Conservation (phyloP, 2,113 vertebrate species). For the Chrysochloris asiatica region DNA sequence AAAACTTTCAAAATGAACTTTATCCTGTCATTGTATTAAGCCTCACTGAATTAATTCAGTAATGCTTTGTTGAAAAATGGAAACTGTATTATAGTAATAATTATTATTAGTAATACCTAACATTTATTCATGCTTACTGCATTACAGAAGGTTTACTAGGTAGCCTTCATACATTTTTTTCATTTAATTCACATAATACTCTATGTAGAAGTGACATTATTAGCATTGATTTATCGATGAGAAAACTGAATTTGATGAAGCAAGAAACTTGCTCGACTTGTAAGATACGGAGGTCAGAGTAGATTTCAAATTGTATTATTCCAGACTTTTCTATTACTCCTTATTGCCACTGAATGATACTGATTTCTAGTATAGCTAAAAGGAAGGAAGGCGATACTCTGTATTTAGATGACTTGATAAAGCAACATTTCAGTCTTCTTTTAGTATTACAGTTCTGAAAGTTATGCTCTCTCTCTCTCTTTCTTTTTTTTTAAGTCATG, state of each 20-base stretch:
- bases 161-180: background rate
- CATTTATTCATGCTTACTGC: background rate
- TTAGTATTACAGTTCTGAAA: conserved; percentile 7
- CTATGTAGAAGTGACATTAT: background rate
- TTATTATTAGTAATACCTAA: background rate
- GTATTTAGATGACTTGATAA: background rate
- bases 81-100: background rate
- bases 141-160: conserved; percentile 14
- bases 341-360: background rate
- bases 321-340: background rate
- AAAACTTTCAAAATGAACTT: background rate
- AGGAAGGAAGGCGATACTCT: conserved; percentile 7
- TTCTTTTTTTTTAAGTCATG: background rate
- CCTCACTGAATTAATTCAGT: conserved; percentile 18
- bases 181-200: conserved; percentile 14
- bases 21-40: conserved; percentile 52
- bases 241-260: conserved; percentile 25
- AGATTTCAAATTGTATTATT: background rate
- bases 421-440: conserved; percentile 34
- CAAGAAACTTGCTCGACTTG: background rate
- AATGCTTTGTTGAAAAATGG: conserved; percentile 41
- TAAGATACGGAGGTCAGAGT: background rate
- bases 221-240: background rate
- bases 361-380: conserved; percentile 47
- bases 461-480: background rate